These are phyloP conservation scores for Drosophila triauraria DNA, from an alignment of 1,140 invertebrate species.

Conservation along the genomic window DNA sequence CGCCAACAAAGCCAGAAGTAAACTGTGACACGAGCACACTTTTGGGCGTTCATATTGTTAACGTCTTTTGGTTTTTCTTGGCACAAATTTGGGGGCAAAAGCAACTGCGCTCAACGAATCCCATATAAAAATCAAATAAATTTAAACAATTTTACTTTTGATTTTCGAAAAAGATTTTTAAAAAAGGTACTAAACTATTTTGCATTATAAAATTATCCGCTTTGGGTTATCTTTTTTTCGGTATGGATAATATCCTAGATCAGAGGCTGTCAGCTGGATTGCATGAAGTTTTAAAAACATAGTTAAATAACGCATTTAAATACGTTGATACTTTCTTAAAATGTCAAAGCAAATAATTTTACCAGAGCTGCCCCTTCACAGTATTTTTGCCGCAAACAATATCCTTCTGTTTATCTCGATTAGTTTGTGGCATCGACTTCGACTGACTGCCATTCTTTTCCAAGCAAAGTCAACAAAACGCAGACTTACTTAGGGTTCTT, in stretches of 20 bases:
- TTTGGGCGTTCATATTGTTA: constrained; percentile 58
- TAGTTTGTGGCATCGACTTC: constrained; percentile 52
- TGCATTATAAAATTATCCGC: neutral
- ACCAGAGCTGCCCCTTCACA: constrained; percentile 3
- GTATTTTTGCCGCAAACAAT: constrained; percentile 17
- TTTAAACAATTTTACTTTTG: neutral
- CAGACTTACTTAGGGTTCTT: constrained; percentile 61
- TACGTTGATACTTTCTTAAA: constrained; percentile 3
- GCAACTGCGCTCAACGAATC: constrained; percentile 1
- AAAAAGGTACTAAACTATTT: no score
- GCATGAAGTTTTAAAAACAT: constrained; percentile 1
- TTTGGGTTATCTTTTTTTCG: no score
- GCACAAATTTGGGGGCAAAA: constrained; percentile 32
- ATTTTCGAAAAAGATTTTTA: neutral
- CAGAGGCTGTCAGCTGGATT: neutral
- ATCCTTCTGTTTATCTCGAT: constrained; percentile 49
- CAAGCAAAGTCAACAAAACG: constrained; percentile 50
- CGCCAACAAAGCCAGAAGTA: constrained; percentile 45
- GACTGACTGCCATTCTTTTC: constrained; percentile 21
- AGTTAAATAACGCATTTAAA: no score
- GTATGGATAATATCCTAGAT: constrained; percentile 1
- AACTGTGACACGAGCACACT: constrained; percentile 60
- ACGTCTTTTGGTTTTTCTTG: constrained; percentile 62
- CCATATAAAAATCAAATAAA: neutral
- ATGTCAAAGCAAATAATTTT: constrained; percentile 21